These are phyloP conservation scores for Melipona bicolor DNA, from an alignment of 2,888 invertebrate genomes.

Conservation along the genomic window DNA sequence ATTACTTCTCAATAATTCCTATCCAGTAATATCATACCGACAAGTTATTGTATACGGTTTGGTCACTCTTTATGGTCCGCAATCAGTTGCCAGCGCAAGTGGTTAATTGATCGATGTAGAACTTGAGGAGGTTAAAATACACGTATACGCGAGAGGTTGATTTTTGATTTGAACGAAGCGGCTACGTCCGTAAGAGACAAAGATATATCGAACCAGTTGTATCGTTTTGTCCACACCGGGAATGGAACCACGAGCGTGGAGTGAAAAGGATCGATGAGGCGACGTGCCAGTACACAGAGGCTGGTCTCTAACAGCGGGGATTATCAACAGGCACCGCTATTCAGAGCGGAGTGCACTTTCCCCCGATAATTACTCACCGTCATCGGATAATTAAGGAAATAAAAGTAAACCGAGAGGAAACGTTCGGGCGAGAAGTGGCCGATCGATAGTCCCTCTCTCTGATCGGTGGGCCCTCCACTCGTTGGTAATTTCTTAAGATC, in stretches of 20 bases:
- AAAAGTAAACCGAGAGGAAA: slow-evolving; percentile 48
- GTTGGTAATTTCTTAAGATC: slow-evolving; percentile 18
- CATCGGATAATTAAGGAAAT: slow-evolving; percentile 53
- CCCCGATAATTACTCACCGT: slow-evolving; percentile 50
- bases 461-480: background rate
- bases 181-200: background rate
- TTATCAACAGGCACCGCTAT: slow-evolving; percentile 56
- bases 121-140: background rate
- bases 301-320: slow-evolving; percentile 29
- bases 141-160: background rate
- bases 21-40: no score
- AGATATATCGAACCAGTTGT: background rate
- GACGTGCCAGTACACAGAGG: background rate
- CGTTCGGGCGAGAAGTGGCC: slow-evolving; percentile 30
- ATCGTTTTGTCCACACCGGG: background rate
- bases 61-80: no score
- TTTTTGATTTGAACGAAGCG: background rate
- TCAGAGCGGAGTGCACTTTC: slow-evolving; percentile 48
- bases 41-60: no score
- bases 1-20: no score
- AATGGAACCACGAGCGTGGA: background rate
- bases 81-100: background rate
- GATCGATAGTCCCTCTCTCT: slow-evolving; percentile 24
- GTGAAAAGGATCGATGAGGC: slow-evolving; percentile 29
- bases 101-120: background rate